Percentiles rank a stretch among this genome's conserved stretches.
Evolutionary conservation across 2,797 vertebrate species (phyloP).

Genomic region (Heterohyrax brucei): DNA sequence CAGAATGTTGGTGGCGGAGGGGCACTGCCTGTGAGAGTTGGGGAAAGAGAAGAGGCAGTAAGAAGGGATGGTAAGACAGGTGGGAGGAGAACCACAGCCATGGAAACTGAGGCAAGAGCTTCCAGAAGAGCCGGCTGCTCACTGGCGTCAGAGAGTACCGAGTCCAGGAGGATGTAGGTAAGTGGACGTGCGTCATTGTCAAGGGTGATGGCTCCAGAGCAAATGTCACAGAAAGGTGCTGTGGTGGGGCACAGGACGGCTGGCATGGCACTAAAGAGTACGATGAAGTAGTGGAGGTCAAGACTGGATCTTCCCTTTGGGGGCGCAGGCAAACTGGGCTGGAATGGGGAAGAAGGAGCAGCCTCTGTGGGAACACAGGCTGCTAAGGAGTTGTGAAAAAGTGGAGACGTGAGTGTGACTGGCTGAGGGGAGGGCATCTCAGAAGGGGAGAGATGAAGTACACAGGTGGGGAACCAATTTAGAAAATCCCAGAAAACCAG

Average conservation of each 20-base stretch:
- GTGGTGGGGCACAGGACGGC: constrained; percentile 10
- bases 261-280: background rate
- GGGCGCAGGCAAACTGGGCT: background rate
- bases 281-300: background rate
- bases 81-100: background rate
- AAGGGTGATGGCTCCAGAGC: constrained; percentile 27
- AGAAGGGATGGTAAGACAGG: background rate
- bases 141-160: accelerated
- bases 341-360: background rate
- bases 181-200: background rate
- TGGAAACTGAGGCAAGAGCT: background rate
- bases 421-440: background rate
- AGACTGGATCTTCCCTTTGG: background rate
- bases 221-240: background rate
- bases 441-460: background rate
- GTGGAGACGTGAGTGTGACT: background rate
- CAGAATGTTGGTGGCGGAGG: background rate
- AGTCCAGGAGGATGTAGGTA: accelerated
- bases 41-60: background rate
- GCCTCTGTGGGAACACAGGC: background rate
- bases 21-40: background rate
- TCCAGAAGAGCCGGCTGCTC: background rate
- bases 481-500: background rate
- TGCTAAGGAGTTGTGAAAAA: background rate
- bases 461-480: background rate